A percentile compares a stretch with the other conserved stretches of the same genome.
Evolutionary conservation across 1,140 invertebrate genomes (phyloP).

Genomic region (Sipha flava): DNA sequence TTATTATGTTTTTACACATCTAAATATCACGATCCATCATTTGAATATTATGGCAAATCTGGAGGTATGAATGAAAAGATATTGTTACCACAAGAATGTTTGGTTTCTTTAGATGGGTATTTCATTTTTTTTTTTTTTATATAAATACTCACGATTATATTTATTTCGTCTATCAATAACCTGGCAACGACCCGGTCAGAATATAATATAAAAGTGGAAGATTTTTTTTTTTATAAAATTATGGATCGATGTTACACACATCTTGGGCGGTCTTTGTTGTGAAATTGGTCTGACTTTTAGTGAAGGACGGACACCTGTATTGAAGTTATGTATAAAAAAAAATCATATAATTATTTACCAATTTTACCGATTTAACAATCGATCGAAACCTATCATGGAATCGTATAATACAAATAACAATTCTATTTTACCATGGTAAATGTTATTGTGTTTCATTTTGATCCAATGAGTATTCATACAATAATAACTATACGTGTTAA

Average conservation of each 20-base stretch:
- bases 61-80: background rate
- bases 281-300: background rate
- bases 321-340: background rate
- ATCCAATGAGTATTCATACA: no score
- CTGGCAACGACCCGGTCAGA: background rate
- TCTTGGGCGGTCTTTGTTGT: background rate
- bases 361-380: background rate
- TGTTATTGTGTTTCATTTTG: no score
- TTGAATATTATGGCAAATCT: background rate
- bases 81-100: no score
- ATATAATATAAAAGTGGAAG: background rate
- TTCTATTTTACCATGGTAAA: no score
- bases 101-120: no score
- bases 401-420: background rate
- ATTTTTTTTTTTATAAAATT: background rate
- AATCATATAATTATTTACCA: background rate
- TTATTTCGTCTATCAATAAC: background rate
- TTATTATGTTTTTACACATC: background rate
- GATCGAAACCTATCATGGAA: background rate
- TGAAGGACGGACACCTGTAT: background rate
- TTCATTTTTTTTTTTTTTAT: background rate
- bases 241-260: background rate
- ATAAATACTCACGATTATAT: background rate
- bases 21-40: background rate
- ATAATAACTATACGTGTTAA: no score